phyloP scores from a whole-genome alignment of 2,888 invertebrate species.

The Volucella inanis region DNA sequence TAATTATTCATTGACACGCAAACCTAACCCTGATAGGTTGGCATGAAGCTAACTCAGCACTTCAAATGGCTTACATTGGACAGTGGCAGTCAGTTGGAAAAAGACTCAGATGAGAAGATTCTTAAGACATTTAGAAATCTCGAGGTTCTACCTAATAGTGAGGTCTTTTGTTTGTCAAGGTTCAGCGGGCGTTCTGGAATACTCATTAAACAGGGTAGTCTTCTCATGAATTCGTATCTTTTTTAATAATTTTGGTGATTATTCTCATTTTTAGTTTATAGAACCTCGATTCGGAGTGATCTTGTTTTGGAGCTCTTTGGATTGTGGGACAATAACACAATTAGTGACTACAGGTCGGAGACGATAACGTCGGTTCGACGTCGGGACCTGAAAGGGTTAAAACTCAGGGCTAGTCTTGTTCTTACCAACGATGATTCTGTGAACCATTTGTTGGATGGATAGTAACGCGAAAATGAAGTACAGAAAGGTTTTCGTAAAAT shows the following conservation, averaged over 20 bases:
- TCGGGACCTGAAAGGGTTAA: slow-evolving; percentile 83
- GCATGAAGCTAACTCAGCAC: slow-evolving; percentile 57
- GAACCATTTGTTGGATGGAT: slow-evolving; percentile 86
- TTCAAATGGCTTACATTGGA: slow-evolving; percentile 72
- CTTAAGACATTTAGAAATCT: slow-evolving; percentile 57
- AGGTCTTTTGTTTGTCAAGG: slow-evolving; percentile 75
- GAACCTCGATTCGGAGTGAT: slow-evolving; percentile 42
- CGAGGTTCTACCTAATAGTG: slow-evolving; percentile 74
- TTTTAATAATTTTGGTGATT: slow-evolving; percentile 31
- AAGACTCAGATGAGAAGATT: slow-evolving; percentile 41
- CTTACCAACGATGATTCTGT: slow-evolving; percentile 86
- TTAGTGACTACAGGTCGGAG: slow-evolving; percentile 57
- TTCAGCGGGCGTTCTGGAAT: slow-evolving; percentile 9
- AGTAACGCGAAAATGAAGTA: slow-evolving; percentile 81
- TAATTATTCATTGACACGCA: slow-evolving; percentile 55
- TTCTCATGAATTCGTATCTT: background rate
- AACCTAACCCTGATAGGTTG: slow-evolving; percentile 44
- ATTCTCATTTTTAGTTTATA: slow-evolving; percentile 69
- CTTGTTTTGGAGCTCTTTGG: slow-evolving; percentile 74
- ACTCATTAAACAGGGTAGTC: slow-evolving; percentile 53
- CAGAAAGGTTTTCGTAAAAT: background rate
- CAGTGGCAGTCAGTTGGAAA: slow-evolving; percentile 22
- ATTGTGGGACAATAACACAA: slow-evolving; percentile 52
- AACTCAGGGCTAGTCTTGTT: slow-evolving; percentile 85
- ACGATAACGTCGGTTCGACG: slow-evolving; percentile 79